Base-by-base conservation (phyloP, 2,797 vertebrate species). In the Eulemur albifrons region DNA sequence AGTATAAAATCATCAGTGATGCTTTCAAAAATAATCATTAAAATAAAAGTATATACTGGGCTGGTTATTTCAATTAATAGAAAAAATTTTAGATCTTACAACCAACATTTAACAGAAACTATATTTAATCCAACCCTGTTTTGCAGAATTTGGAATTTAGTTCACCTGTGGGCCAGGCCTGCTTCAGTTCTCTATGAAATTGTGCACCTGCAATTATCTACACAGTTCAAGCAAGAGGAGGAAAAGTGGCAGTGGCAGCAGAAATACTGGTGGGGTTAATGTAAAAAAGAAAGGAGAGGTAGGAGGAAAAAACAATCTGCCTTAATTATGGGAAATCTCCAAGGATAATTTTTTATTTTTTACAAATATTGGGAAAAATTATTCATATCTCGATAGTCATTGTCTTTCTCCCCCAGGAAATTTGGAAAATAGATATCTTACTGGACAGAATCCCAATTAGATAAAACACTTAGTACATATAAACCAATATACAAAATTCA, bases 171-270 rank as follows among this genome's bases (percentile, higher is more conserved):
- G 45, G 12, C 11, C n/a, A 45, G 12, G 27, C 3, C 7, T 61
- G 4, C 52, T 40, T 61, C 32, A 35, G 23, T 17, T 67, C 52
- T 48, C 45, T 38, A 1, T 30, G 32, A 81, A 61, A 76, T 10
- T 30, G 13, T 13, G 15, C 40, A 20, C 6, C 48, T 54, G 13
- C 3, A 57, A 18, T 35, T 45, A 43, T 5, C 3, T 30, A 32
- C 4, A 40, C 3, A 30, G 21, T n/a, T 15, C 59, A 72, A 50
- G 18, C 7, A 32, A 50, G 70, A 69, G 10, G 30, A 45, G 35
- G 35, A 52, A 48, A 59, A 18, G 7, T 7, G 4, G 3, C 0
- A 0, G 3, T 20, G 1, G 21, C 7, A 4, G 4, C 21, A 20
- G 8, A 59, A 20, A 61, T 7, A 32, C 30, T 30, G 21, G 45